phyloP scores from a whole-genome alignment of 2,888 invertebrate genomes.

The Sarcophaga variegata region DNA sequence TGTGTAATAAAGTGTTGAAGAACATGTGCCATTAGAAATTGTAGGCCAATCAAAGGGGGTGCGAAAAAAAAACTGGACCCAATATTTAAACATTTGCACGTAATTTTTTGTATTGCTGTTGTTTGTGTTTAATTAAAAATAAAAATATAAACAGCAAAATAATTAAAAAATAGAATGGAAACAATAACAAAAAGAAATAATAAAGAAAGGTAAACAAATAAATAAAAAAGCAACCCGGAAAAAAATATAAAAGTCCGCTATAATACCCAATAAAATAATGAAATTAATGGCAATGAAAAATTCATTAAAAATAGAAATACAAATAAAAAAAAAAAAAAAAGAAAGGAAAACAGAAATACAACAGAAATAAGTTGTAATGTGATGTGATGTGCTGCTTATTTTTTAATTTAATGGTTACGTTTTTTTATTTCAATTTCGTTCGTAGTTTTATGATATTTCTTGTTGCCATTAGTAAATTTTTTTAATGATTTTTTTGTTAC shows the following conservation, averaged over 20 bases:
- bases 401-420: background rate
- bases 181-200: slow-evolving; percentile 21
- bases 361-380: background rate
- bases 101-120: slow-evolving; percentile 38
- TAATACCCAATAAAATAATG: slow-evolving; percentile 30
- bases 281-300: slow-evolving; percentile 47
- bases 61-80: background rate
- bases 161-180: slow-evolving; percentile 15
- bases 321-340: no score
- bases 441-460: slow-evolving; percentile 9
- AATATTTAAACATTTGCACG: slow-evolving; percentile 1
- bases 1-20: background rate
- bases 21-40: slow-evolving; percentile 35
- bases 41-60: background rate
- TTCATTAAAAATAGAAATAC: slow-evolving; percentile 56
- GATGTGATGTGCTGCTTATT: background rate
- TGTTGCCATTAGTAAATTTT: slow-evolving; percentile 52
- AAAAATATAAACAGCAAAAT: slow-evolving; percentile 34
- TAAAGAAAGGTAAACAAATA: slow-evolving; percentile 3
- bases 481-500: slow-evolving; percentile 67
- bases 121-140: slow-evolving; percentile 63
- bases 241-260: no score
- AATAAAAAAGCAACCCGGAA: no score
- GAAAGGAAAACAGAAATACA: no score
- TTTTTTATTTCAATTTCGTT: slow-evolving; percentile 31